Conservation (phyloP, 2,888 invertebrate genomes). For the Druceiella hillmani region DNA sequence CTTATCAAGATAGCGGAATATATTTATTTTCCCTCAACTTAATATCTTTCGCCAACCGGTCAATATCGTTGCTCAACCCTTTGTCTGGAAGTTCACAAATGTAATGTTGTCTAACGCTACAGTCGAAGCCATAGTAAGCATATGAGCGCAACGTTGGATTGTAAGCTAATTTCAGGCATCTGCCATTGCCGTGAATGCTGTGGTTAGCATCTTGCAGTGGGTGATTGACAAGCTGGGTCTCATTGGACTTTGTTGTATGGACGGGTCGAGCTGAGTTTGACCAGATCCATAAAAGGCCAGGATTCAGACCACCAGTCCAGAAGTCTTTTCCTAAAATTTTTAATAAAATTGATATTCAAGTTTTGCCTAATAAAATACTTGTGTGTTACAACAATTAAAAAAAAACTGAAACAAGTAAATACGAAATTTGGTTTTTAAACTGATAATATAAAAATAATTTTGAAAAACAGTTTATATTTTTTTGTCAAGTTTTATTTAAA, state of each 20-base stretch:
- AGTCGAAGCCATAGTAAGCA: constrained; percentile 68
- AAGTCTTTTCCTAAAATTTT: constrained; percentile 64
- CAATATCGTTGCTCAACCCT: constrained; percentile 58
- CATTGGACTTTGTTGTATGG: constrained; percentile 35
- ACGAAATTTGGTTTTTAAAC: too few species aligned
- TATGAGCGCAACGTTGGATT: constrained; percentile 57
- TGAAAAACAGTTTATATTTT: too few species aligned
- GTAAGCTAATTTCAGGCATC: constrained; percentile 66
- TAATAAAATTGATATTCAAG: too few species aligned
- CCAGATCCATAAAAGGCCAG: constrained; percentile 85
- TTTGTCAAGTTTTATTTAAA: too few species aligned
- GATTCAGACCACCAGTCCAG: constrained; percentile 83
- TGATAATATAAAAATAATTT: too few species aligned
- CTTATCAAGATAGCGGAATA: too few species aligned
- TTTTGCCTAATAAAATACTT: too few species aligned
- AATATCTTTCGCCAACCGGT: constrained; percentile 39
- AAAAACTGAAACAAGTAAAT: too few species aligned
- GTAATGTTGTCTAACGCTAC: constrained; percentile 60
- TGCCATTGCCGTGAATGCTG: constrained; percentile 58
- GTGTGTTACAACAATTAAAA: too few species aligned
- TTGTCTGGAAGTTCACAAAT: constrained; percentile 65
- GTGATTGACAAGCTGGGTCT: too few species aligned
- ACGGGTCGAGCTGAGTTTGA: constrained; percentile 75
- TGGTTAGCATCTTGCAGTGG: constrained; percentile 26
- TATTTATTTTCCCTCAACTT: too few species aligned